Percentiles rank a stretch among this genome's conserved stretches.
Evolutionary conservation across 2,888 invertebrate genomes (phyloP).

Genomic region (Therioaphis trifolii): DNA sequence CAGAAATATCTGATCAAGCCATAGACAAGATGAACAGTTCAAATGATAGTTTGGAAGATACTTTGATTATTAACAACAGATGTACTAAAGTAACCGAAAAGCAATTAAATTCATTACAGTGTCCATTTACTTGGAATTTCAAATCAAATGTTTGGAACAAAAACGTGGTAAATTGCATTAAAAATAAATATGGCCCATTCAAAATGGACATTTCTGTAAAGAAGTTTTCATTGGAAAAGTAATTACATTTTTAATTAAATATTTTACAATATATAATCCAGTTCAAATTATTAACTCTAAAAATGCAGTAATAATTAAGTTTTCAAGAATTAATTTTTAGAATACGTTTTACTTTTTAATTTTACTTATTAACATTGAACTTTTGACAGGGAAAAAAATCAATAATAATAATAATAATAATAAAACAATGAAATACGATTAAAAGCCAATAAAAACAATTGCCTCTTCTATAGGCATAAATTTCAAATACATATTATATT

Average conservation of each 20-base stretch:
- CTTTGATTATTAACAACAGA: background rate
- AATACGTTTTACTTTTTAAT: too few relatives aligned
- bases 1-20: background rate
- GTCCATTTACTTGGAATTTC: constrained; percentile 44
- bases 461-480: too few relatives aligned
- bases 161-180: background rate
- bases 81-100: background rate
- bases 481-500: too few relatives aligned
- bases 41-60: background rate
- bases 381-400: too few relatives aligned
- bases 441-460: too few relatives aligned
- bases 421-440: too few relatives aligned
- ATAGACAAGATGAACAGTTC: background rate
- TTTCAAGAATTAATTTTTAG: too few relatives aligned
- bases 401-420: too few relatives aligned
- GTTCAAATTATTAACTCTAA: too few relatives aligned
- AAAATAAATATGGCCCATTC: constrained; percentile 23
- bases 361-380: too few relatives aligned
- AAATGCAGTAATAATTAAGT: too few relatives aligned
- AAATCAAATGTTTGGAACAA: background rate
- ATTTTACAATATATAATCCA: too few relatives aligned
- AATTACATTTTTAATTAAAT: background rate
- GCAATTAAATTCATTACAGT: constrained; percentile 11
- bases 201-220: background rate
- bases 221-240: constrained; percentile 52